Base-by-base conservation (phyloP, 2,888 invertebrate genomes). In the Brachyopa scutellaris region DNA sequence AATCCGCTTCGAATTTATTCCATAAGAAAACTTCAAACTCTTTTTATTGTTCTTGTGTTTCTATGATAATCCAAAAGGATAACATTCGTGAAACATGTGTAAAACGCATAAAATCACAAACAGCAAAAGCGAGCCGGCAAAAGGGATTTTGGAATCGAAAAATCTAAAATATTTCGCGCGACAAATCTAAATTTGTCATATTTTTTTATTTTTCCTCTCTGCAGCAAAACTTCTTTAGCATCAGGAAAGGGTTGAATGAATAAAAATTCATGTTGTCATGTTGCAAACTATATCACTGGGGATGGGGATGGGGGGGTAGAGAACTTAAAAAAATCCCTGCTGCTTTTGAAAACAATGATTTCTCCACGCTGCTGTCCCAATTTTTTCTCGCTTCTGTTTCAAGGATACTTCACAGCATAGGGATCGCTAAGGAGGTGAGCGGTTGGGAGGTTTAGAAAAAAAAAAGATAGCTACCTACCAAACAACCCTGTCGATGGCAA, bases 81-180 rank as follows among this genome's bases (percentile, higher is more conserved):
- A 67, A 55, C 64, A 72, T 59, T 59, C 21, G 42, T 33, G 59
- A 72, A 66, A 78, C 79, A 79, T 79, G 73, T 67, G 79, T 73
- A 55, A 55, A 73, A 55, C 73, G 47, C 73, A 67, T 79, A 79
- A 79, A 66, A 55, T 57, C 47, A 40, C 67, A 66, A 38, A 33
- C 9, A 38, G 15, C 8, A 11, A 4, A n/a, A n/a, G 2, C 15
- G 2, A 8, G 21, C 5, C 0, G 40, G 29, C 3, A 42, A 61
- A 31, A 61, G 45, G 51, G 64, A 42, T 45, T 40, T 42, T 40
- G 42, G 15, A 51, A 66, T 23, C 23, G 45, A 55, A 62, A 55
- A 49, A 38, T 51, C 49, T 31, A 59, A 67, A 73, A 42, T 67
- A 67, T 79, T 66, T 73, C 40, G 26, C 73, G 53, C 53, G 61